A percentile compares a stretch with the other conserved stretches of the same genome.
phyloP scores from a whole-genome alignment of 53 echinoderm and acorn worm species.

The Paelopatides confundens region DNA sequence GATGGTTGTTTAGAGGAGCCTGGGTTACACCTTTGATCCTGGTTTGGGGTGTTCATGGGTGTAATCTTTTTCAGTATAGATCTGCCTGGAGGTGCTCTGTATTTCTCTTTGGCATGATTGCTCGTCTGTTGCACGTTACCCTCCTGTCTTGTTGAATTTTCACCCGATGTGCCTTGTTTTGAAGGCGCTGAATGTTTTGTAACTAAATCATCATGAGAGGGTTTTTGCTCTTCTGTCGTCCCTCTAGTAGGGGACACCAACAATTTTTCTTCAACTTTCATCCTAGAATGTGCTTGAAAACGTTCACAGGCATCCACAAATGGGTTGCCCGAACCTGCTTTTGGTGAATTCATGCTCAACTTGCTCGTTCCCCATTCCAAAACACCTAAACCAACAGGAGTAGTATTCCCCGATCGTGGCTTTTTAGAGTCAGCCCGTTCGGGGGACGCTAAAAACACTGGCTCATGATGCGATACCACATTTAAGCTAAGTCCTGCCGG shows the following conservation, averaged over 20 bases:
- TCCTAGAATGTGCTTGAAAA: slow-evolving; percentile 72
- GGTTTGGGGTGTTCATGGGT: slow-evolving; percentile 9
- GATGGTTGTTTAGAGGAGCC: slow-evolving; percentile 9
- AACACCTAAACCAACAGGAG: slow-evolving; percentile 78
- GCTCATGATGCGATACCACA: slow-evolving; percentile 81
- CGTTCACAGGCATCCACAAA: slow-evolving; percentile 93
- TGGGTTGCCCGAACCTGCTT: slow-evolving; percentile 86
- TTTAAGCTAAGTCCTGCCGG: slow-evolving; percentile 92
- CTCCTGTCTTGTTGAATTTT: slow-evolving; percentile 17
- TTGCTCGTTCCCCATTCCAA: slow-evolving; percentile 92
- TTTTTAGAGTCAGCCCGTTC: slow-evolving; percentile 80
- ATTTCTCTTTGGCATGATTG: slow-evolving; percentile 40
- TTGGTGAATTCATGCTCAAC: slow-evolving; percentile 96
- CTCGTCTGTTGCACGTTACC: slow-evolving; percentile 34
- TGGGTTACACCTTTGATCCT: slow-evolving; percentile 5
- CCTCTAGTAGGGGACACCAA: background rate
- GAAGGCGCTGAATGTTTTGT: background rate
- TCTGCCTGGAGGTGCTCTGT: background rate
- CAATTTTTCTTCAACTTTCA: background rate
- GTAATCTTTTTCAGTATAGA: slow-evolving; percentile 36
- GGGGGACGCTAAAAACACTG: slow-evolving; percentile 77
- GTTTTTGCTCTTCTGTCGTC: background rate
- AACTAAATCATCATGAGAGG: background rate
- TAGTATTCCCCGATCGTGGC: slow-evolving; percentile 79
- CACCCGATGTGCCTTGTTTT: background rate